phyloP scores from a whole-genome alignment of 2,888 invertebrate genomes.

The Phorcus lineatus region DNA sequence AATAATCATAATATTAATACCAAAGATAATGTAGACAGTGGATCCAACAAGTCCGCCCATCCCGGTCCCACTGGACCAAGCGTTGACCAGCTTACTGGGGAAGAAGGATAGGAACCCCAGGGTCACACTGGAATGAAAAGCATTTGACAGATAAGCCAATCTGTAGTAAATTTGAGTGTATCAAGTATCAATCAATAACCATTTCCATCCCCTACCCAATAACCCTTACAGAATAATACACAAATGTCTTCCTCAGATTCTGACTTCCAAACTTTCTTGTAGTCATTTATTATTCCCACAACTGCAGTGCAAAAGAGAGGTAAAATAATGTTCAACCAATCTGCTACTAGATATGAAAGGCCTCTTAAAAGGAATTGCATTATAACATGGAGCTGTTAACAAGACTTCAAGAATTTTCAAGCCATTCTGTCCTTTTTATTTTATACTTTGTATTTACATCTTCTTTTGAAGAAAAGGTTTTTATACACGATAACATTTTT shows the following conservation, averaged over 20 bases:
- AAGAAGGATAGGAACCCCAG: constrained; percentile 61
- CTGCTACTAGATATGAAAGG: background rate
- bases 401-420: background rate
- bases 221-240: too few relatives aligned
- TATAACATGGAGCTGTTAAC: background rate
- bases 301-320: background rate
- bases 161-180: too few relatives aligned
- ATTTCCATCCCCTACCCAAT: too few relatives aligned
- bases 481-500: background rate
- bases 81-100: constrained; percentile 63
- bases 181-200: too few relatives aligned
- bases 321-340: background rate
- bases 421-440: too few relatives aligned
- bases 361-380: background rate
- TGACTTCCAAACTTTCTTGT: too few relatives aligned
- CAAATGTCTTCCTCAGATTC: too few relatives aligned
- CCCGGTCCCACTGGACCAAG: constrained; percentile 68
- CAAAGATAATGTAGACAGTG: constrained; percentile 60
- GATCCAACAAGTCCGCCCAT: constrained; percentile 66
- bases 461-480: too few relatives aligned
- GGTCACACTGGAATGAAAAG: constrained; percentile 54
- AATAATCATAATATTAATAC: too few relatives aligned
- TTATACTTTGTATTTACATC: too few relatives aligned
- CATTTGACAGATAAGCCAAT: too few relatives aligned
- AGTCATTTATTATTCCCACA: too few relatives aligned